Percentiles rank a stretch among this genome's conserved stretches.
Conservation (phyloP, 1,140 invertebrate species). For the Pseudomyrmex gracilis region DNA sequence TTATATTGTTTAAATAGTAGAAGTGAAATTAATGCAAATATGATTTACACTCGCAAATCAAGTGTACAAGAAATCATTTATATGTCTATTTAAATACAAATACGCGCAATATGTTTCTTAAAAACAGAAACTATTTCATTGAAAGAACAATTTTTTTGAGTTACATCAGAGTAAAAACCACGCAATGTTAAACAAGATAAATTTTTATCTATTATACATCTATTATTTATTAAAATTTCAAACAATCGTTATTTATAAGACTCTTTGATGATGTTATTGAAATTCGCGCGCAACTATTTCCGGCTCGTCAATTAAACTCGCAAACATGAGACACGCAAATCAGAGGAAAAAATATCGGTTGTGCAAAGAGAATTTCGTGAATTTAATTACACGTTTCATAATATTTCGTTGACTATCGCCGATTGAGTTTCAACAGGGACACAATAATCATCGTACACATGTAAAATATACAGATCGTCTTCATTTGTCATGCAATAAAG, state of each 20-base stretch:
- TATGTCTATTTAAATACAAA: too few species aligned
- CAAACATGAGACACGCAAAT: neutral
- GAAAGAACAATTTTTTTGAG: neutral
- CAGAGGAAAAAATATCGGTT: neutral
- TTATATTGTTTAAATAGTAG: neutral
- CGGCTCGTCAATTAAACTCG: neutral
- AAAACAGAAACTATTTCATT: too few species aligned
- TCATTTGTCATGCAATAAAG: slow-evolving; percentile 29
- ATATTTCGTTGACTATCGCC: neutral
- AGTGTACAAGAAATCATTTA: too few species aligned
- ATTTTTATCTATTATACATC: neutral
- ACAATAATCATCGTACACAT: slow-evolving; percentile 20
- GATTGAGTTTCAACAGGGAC: neutral
- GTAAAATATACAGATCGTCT: neutral
- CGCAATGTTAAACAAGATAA: neutral
- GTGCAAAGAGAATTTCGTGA: neutral
- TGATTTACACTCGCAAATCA: too few species aligned
- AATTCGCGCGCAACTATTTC: neutral
- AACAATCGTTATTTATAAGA: neutral
- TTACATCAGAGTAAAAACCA: neutral
- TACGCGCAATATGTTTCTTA: too few species aligned
- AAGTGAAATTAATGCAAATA: too few species aligned
- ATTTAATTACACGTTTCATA: slow-evolving; percentile 24
- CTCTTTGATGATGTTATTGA: neutral
- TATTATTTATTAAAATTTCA: slow-evolving; percentile 1